Percentiles rank a stretch among this genome's conserved stretches.
phyloP scores from a whole-genome alignment of 2,797 vertebrate genomes.

The Rhinichthys osculus region DNA sequence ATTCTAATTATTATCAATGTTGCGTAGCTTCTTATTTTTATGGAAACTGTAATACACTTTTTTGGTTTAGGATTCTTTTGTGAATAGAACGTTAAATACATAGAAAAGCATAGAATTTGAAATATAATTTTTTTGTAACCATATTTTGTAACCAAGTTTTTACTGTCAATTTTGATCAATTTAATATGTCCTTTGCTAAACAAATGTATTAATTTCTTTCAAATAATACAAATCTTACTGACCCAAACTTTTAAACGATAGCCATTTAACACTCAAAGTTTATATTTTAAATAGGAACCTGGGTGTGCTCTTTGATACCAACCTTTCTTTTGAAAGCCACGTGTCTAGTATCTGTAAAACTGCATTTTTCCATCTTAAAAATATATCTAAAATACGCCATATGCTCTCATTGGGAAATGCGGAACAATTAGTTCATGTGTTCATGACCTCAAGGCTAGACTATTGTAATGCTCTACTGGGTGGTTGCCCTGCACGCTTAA shows the following conservation, averaged over 20 bases:
- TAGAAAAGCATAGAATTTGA: background rate
- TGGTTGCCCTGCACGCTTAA: too few species aligned
- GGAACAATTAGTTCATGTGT: too few species aligned
- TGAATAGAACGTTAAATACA: background rate
- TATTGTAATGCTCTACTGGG: too few species aligned
- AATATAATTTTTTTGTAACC: background rate
- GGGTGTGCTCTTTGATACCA: too few species aligned
- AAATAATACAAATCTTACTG: background rate
- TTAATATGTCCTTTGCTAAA: background rate
- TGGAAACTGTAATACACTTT: background rate
- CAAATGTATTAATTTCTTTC: background rate
- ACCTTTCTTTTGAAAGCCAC: too few species aligned
- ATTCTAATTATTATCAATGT: background rate
- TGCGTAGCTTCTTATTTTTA: background rate
- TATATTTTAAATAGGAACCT: background rate
- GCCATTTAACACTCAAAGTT: too few species aligned
- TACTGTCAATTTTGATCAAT: background rate
- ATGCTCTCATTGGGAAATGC: too few species aligned
- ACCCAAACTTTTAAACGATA: background rate
- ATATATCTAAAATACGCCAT: too few species aligned
- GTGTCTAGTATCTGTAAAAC: too few species aligned
- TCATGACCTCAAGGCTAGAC: too few species aligned
- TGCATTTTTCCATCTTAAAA: too few species aligned
- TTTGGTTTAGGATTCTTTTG: background rate
- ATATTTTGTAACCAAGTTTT: background rate